Evolutionary conservation across 2,113 vertebrate genomes (phyloP), one percentile per base, ranked within the genome.

Genomic region (Gymnogyps californianus): DNA sequence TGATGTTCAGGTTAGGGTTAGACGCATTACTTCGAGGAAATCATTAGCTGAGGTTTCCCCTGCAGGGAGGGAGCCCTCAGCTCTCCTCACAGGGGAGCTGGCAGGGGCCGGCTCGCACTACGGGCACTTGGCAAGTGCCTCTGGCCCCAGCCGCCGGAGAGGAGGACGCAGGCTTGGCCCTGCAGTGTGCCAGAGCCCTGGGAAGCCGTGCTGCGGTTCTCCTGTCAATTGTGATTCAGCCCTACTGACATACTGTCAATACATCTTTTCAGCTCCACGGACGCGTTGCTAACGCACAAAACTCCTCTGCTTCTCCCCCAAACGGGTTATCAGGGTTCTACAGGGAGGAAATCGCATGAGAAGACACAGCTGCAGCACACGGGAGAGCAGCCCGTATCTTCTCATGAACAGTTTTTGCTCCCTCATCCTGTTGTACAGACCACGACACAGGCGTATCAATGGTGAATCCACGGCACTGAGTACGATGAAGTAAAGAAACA

Each of bases 361-460:
- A 69, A 69, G 36, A 24, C 2, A 20, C 16, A 44, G 42, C 10
- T 1, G 0, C 18, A 26, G 69, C 17, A 17, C 13, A 7, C 1
- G 0, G 52, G n/a, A 54, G 31, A 80, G 58, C 44, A 77, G 42
- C 19, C 19, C 0, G 0, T 25, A 15, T 19, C 10, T 65, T 34
- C 31, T 58, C 55, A 42, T 3, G 26, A 22, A 1, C 16, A 52
- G 26, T 6, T 78, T 62, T 83, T 62, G 4, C 24, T 59, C 61
- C 29, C 52, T 87, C 0, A 0, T 31, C 24, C 65, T 46, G 5
- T n/a, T 12, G 5, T 40, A 70, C 21, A 87, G 49, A 72, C 28
- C 20, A 16, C 0, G 1, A 28, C 8, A 32, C 2, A 1, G 1
- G 3, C 1, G 0, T 54, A 38, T 24, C 12, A 11, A 11, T 7